Evolutionary conservation across 2,888 invertebrate genomes (phyloP).

Genomic region (Drosophila lacicola): DNA sequence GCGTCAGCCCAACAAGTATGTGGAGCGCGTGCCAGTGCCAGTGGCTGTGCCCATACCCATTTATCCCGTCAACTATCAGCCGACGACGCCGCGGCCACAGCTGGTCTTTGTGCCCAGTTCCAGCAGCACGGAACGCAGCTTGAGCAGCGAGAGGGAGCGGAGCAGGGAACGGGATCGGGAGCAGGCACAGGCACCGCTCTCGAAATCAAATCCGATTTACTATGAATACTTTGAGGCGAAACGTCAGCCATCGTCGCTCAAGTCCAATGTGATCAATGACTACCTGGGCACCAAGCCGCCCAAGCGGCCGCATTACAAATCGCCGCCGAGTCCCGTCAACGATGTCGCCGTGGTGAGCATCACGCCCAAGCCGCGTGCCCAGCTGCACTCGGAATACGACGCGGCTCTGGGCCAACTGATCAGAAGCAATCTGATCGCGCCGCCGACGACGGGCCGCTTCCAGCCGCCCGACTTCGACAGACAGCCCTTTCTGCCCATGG

Average conservation of each 20-base stretch:
- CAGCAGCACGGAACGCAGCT: constrained; percentile 46
- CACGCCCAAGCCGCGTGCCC: constrained; percentile 86
- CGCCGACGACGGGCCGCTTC: constrained; percentile 49
- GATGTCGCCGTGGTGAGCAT: constrained; percentile 82
- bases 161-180: constrained; percentile 17
- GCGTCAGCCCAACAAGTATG: constrained; percentile 46
- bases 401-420: constrained; percentile 85
- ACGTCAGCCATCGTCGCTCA: constrained; percentile 75
- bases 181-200: constrained; percentile 62
- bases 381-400: constrained; percentile 63
- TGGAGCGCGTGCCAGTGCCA: constrained; percentile 78
- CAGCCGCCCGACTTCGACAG: constrained; percentile 86
- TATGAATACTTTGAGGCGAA: constrained; percentile 85
- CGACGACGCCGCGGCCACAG: constrained; percentile 62
- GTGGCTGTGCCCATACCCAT: constrained; percentile 81
- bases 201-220: constrained; percentile 84
- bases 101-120: constrained; percentile 81
- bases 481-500: constrained; percentile 89
- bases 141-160: not conserved
- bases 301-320: constrained; percentile 73
- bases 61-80: constrained; percentile 73
- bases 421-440: constrained; percentile 83
- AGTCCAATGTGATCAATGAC: constrained; percentile 75
- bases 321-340: constrained; percentile 67
- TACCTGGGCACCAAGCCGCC: constrained; percentile 68